Evolutionary conservation across 2,113 vertebrate genomes (phyloP), one percentile per base, ranked within the genome.

Genomic region (Limanda limanda): DNA sequence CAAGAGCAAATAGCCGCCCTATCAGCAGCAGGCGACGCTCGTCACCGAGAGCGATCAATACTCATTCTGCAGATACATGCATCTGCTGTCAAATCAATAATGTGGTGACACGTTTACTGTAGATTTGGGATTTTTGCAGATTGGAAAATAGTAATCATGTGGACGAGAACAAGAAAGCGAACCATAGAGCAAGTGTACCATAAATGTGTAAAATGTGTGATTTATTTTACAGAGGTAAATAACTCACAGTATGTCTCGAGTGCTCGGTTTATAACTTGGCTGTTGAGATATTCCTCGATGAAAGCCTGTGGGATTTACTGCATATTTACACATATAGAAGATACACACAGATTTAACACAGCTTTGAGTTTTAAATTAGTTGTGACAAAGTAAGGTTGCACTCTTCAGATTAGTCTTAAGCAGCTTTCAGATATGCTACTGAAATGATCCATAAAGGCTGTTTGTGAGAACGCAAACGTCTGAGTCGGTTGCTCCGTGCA

Each of bases 71-170:
- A 83, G 64, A 81, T 76, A 57, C 56, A 77, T 67, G 57, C 74
- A 71, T 78, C 76, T 71, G 51, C 76, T 74, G 66, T 80, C 55
- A 68, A 74, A 78, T 86, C 85, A 60, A 87, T 87, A 78, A 81
- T 73, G 45, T 59, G 54, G 62, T 78, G 51, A 62, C 77, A 70
- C 63, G 20, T 74, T 85, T 64, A 79, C 35, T 72, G 35, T 78
- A 73, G 66, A 68, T 77, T 81, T 63, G 72, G 58, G 71, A 70
- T 66, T 69, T 68, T 37, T 58, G 17, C 17, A 12, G 61, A 40
- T 47, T 60, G 47, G 35, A 48, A 70, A 71, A 51, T 9, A 5
- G 9, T 35, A 61, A 60, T 12, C 24, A 54, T 25, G 17, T 37
- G 47, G 31, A 54, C 48, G 23, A 69, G 42, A 77, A 60, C 45